Evolutionary conservation across 2,113 vertebrate genomes (phyloP).

Genomic region (Eptatretus burgeri): DNA sequence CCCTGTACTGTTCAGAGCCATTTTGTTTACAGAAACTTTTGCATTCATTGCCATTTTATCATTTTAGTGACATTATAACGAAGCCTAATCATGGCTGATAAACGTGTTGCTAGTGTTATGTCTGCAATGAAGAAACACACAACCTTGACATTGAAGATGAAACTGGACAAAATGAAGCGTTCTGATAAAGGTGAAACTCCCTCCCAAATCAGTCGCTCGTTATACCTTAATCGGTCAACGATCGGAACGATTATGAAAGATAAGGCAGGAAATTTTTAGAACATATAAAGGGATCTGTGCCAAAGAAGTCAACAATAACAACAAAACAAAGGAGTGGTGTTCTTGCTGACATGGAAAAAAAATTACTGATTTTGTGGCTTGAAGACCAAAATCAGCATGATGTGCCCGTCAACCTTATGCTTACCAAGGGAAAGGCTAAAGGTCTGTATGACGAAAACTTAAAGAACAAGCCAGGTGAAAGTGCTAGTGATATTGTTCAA

Average conservation of each 20-base stretch:
- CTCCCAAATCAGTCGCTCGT: neutral
- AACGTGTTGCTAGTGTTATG: too few species aligned
- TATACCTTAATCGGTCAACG: neutral
- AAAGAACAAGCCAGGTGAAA: neutral
- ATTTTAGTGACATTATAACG: too few species aligned
- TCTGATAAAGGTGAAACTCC: too few species aligned
- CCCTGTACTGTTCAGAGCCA: too few species aligned
- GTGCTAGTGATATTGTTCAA: neutral
- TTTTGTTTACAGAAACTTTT: too few species aligned
- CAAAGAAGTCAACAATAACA: neutral
- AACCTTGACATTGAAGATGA: too few species aligned
- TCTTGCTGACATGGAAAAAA: neutral
- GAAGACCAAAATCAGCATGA: neutral
- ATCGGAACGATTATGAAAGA: neutral
- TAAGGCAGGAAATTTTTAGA: neutral
- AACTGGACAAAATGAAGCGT: too few species aligned
- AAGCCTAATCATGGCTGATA: too few species aligned
- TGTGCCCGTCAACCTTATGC: neutral
- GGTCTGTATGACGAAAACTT: conserved; percentile 6
- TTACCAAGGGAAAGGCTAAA: conserved; percentile 2
- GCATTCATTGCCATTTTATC: too few species aligned
- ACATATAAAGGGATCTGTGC: neutral
- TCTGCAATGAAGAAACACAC: too few species aligned
- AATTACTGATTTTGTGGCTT: conserved; percentile 1
- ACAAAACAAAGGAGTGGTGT: neutral